Base-by-base conservation (phyloP, 2,888 invertebrate genomes). In the Drosophila putrida region DNA sequence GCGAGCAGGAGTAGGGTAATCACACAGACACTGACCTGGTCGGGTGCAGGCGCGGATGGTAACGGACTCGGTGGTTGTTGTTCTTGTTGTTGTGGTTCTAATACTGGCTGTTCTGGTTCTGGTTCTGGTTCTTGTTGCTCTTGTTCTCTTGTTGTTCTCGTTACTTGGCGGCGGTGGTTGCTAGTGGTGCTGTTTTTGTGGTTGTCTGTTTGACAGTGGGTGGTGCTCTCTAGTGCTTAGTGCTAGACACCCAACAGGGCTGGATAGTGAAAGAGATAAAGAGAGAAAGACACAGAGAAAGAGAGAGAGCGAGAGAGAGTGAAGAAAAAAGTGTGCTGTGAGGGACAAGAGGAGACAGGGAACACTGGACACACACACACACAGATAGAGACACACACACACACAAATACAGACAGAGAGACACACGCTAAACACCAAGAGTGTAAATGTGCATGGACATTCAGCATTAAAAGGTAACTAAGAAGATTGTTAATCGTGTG, bases 21-120 rank as follows among this genome's bases (percentile, higher is more conserved):
- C 82, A 81, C 82, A 81, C 78, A 75, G 82, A 81, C 82, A 78
- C 82, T 78, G 82, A 82, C 82, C 79, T 78, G 75, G 75, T 72
- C 88, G 68, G 71, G 64, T 57, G 65, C 71, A 69, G 50, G 64
- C 59, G 65, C 71, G 71, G 50, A 47, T 51, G 61, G 68, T 64
- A 59, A 66, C 78, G 47, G 74, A 65, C 64, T 54, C 63, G 31
- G 36, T 55, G 69, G 58, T 79, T 55, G 57, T 64, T 59, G 33
- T 53, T 57, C 54, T 57, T 31, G 43, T 59, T 39, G 49, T 44
- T 60, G 39, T 54, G 41, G 51, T 47, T 28, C 2, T 20, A 20
- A 20, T 20, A 20, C 20, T 20, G 20, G 36, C 49, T 50, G 47
- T 49, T 36, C 41, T 57, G 13, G 57, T 57, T 62, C 39, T 51